phyloP scores from a whole-genome alignment of 1,140 invertebrate species.

The Drosophila baimaii region DNA sequence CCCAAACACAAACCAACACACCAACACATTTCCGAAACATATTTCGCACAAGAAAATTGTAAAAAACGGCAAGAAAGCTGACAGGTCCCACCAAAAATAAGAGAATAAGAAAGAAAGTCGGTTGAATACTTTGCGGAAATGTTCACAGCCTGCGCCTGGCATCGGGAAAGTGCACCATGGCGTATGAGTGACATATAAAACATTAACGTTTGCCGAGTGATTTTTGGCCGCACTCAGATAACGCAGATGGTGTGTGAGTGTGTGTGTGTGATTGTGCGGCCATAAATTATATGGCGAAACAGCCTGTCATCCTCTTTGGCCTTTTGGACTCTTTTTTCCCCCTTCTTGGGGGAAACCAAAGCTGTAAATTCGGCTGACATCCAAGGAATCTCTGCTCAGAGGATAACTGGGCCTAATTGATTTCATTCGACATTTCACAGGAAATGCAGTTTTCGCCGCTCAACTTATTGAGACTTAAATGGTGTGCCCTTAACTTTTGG shows the following conservation, averaged over 20 bases:
- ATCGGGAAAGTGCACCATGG: conserved; percentile 66
- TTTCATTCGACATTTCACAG: conserved; percentile 46
- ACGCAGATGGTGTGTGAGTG: conserved; percentile 8
- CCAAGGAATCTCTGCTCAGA: conserved; percentile 6
- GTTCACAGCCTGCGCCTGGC: conserved; percentile 27
- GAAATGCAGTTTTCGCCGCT: conserved; percentile 61
- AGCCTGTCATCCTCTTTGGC: conserved; percentile 41
- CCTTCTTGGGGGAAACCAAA: conserved; percentile 60
- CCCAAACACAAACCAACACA: conserved; percentile 11
- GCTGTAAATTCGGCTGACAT: conserved; percentile 51
- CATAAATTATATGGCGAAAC: conserved; percentile 66
- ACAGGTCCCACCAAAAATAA: not conserved
- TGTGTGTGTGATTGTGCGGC: conserved; percentile 3
- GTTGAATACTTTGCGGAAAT: conserved; percentile 34
- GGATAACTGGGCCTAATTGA: conserved; percentile 53
- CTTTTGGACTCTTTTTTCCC: not conserved
- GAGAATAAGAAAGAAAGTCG: conserved; percentile 11
- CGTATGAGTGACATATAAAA: conserved; percentile 75
- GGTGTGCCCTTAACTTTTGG: conserved; percentile 29
- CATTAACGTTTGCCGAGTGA: conserved; percentile 67
- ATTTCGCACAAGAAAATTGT: conserved; percentile 35
- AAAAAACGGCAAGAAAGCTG: conserved; percentile 45
- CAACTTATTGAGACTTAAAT: conserved; percentile 41
- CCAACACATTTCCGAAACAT: conserved; percentile 18
- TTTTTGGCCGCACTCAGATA: conserved; percentile 36